These are phyloP conservation scores for Drosophila austrosaltans DNA, from an alignment of 2,888 invertebrate species.

Conservation along the genomic window DNA sequence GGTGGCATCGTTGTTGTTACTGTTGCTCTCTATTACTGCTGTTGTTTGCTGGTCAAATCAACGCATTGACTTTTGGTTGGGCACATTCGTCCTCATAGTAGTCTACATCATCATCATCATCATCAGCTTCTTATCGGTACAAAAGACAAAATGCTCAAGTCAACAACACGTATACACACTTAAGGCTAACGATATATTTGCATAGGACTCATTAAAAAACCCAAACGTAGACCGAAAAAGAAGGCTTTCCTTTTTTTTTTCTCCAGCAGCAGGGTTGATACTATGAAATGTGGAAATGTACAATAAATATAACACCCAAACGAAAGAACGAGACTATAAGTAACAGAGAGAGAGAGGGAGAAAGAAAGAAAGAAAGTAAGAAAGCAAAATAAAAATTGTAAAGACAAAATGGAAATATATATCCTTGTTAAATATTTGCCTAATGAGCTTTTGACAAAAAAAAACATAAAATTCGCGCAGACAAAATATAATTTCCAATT, in stretches of 20 bases:
- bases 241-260: slow-evolving; percentile 1
- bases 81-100: background rate
- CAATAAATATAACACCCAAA: slow-evolving; percentile 60
- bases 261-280: slow-evolving; percentile 53
- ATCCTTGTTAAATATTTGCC: slow-evolving; percentile 63
- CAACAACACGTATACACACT: slow-evolving; percentile 65
- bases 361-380: slow-evolving; percentile 30
- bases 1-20: too few species aligned
- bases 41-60: slow-evolving; percentile 35
- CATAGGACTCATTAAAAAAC: slow-evolving; percentile 74
- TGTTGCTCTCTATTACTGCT: slow-evolving; percentile 8
- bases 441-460: slow-evolving; percentile 50
- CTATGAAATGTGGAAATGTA: slow-evolving; percentile 62
- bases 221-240: slow-evolving; percentile 26
- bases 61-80: slow-evolving; percentile 53
- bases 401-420: slow-evolving; percentile 64
- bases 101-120: slow-evolving; percentile 20
- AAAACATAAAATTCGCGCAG: background rate
- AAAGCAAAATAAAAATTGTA: slow-evolving; percentile 49
- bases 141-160: slow-evolving; percentile 45
- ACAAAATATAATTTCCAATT: background rate
- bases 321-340: background rate
- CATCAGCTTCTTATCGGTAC: slow-evolving; percentile 55
- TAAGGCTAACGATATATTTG: slow-evolving; percentile 75
- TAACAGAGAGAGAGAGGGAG: slow-evolving; percentile 17